These are phyloP conservation scores for Triops cancriformis DNA, from an alignment of 1,140 invertebrate species.

Conservation along the genomic window DNA sequence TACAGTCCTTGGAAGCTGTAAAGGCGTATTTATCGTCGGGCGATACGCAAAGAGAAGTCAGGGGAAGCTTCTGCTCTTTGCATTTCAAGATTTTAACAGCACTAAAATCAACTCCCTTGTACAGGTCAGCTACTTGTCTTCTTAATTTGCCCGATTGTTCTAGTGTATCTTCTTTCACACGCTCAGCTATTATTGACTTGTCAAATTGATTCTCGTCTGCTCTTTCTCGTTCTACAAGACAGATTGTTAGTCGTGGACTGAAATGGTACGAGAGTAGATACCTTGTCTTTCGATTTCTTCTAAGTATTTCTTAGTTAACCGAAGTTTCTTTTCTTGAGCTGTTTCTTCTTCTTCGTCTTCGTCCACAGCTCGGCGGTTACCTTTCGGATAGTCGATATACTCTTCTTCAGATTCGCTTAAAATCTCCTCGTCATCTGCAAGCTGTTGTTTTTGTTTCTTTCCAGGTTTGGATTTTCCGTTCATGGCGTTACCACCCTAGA, in stretches of 20 bases:
- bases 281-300: conserved; percentile 72
- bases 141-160: conserved; percentile 72
- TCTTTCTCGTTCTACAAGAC: conserved; percentile 53
- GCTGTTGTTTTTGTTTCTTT: neutral
- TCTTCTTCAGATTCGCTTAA: neutral
- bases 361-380: conserved; percentile 35
- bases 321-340: conserved; percentile 76
- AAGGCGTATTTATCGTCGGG: conserved; percentile 63
- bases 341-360: conserved; percentile 66
- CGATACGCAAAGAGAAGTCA: conserved; percentile 75
- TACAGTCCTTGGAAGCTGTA: conserved; percentile 78
- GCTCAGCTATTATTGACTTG: conserved; percentile 53
- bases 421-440: neutral
- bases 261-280: conserved; percentile 32
- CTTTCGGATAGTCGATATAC: neutral
- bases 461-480: neutral
- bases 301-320: conserved; percentile 80
- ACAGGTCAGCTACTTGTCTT: conserved; percentile 59
- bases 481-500: neutral
- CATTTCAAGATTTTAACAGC: conserved; percentile 49
- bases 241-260: neutral
- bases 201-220: conserved; percentile 56
- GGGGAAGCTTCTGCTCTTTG: conserved; percentile 63
- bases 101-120: conserved; percentile 43
- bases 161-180: conserved; percentile 71